Base-by-base conservation (phyloP, 53 echinoderm and acorn worm species). In the Mesocentrotus franciscanus region DNA sequence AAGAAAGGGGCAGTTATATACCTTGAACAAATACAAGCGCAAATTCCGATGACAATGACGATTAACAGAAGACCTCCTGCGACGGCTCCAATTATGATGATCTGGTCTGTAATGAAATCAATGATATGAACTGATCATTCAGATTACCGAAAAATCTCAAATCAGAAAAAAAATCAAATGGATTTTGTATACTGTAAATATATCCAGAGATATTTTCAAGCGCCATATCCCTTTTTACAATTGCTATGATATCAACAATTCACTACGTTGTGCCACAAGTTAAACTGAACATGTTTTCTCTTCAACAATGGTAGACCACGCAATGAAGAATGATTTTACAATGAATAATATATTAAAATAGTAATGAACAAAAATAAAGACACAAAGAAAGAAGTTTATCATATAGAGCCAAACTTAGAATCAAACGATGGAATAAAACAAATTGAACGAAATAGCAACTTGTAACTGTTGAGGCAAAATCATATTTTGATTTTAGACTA, bases 21-120 rank as follows among this genome's bases (percentile, higher is more conserved):
- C 91, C 91, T 91, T 34, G 62, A 66, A 91, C 91, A 91, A 62
- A 91, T 66, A 66, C 91, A 91, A 36, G 66, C 91, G 32, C 62
- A 61, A 9, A 91, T 62, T 36, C 68, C 34, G 36, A 91, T 39
- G 20, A 91, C 42, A 10, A 91, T 66, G 64, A 66, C 4, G 35
- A 91, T 16, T 4, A 91, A 34, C 24, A 91, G 32, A 10, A 91
- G 20, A 20, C 62, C 91, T 7, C 91, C 91, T 57, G 17, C 66
- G 55, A 39, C 36, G 64, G 91, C 91, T 26, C 57, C 91, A 20
- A 61, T 66, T 34, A 91, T 91, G 66, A 91, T 62, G 66, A 91
- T 91, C 58, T 57, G 57, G 27, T n/a, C 87, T 87, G 87, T 56
- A 87, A 87, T 58, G 13, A 59, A 84, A 13, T 30, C 11, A 29